Conservation (phyloP, 2,113 vertebrate species). For the Nerophis lumbriciformis region DNA sequence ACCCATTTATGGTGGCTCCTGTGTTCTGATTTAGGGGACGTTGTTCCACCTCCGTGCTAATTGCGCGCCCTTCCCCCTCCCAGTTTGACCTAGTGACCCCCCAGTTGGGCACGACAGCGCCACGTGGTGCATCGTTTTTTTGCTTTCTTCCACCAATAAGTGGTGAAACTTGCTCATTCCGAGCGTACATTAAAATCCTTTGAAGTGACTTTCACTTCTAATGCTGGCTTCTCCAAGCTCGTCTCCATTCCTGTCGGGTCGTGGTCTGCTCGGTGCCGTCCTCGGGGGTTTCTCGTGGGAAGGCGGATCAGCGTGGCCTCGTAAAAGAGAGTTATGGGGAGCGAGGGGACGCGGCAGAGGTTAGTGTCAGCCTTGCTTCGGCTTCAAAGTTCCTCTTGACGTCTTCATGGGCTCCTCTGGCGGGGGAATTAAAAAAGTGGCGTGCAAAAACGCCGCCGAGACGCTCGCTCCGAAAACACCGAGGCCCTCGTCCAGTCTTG, state of each 20-base stretch:
- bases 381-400: constrained; percentile 58
- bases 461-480: constrained; percentile 29
- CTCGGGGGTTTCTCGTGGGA: constrained; percentile 54
- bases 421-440: constrained; percentile 29
- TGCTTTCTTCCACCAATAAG: too few relatives aligned
- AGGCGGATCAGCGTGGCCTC: constrained; percentile 54
- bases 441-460: constrained; percentile 5
- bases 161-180: background rate
- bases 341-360: constrained; percentile 45
- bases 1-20: constrained; percentile 14
- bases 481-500: background rate
- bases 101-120: constrained; percentile 37
- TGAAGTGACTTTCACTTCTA: too few relatives aligned
- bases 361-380: constrained; percentile 61
- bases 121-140: constrained; percentile 17
- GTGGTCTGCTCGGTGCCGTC: background rate
- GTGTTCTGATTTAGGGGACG: constrained; percentile 29
- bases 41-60: constrained; percentile 38
- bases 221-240: too few relatives aligned
- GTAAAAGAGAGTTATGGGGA: constrained; percentile 69
- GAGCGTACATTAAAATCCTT: too few relatives aligned
- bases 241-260: constrained; percentile 1
- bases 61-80: constrained; percentile 21
- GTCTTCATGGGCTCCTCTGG: constrained; percentile 52
- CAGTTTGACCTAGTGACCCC: constrained; percentile 50